Conservation (phyloP, 2,888 invertebrate species). For the Cryptus viduatorius region DNA sequence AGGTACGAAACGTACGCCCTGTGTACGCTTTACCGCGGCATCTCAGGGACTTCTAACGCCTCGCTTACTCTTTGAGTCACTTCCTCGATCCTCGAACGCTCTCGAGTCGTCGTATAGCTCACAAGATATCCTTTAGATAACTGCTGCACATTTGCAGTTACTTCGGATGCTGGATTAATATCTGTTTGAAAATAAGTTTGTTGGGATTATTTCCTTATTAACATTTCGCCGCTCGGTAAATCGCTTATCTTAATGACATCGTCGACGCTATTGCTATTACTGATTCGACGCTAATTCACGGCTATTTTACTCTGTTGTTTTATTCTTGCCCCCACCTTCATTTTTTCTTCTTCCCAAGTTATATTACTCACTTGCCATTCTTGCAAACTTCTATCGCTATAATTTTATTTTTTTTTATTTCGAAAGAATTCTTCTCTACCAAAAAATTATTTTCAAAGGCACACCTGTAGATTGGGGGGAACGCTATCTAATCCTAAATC, state of each 20-base stretch:
- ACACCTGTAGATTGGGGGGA: constrained; percentile 3
- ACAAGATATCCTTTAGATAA: constrained; percentile 14
- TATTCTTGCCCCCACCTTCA: not conserved
- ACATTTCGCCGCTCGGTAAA: constrained; percentile 7
- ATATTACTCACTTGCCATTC: not conserved
- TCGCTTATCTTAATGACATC: constrained; percentile 26
- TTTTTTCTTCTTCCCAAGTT: not conserved
- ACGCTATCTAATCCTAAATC: not conserved
- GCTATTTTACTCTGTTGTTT: not conserved
- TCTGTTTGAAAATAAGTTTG: constrained; percentile 18
- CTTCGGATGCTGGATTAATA: constrained; percentile 31
- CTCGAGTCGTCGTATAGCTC: constrained; percentile 7
- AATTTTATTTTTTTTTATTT: not conserved
- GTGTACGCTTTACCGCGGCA: constrained; percentile 1
- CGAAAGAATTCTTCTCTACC: not conserved
- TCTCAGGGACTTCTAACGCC: constrained; percentile 24
- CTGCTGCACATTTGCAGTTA: constrained; percentile 26
- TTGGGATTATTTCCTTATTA: constrained; percentile 8
- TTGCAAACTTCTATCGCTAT: not conserved
- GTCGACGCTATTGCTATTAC: constrained; percentile 12
- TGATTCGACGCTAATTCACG: constrained; percentile 1
- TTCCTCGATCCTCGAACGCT: constrained; percentile 11
- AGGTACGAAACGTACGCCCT: not conserved
- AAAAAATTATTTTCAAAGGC: not conserved
- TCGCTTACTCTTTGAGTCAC: constrained; percentile 27